Percentiles rank a stretch among this genome's conserved stretches.
These are phyloP conservation scores for Odontophorus gujanensis DNA, from an alignment of 2,113 vertebrate species.

Conservation along the genomic window DNA sequence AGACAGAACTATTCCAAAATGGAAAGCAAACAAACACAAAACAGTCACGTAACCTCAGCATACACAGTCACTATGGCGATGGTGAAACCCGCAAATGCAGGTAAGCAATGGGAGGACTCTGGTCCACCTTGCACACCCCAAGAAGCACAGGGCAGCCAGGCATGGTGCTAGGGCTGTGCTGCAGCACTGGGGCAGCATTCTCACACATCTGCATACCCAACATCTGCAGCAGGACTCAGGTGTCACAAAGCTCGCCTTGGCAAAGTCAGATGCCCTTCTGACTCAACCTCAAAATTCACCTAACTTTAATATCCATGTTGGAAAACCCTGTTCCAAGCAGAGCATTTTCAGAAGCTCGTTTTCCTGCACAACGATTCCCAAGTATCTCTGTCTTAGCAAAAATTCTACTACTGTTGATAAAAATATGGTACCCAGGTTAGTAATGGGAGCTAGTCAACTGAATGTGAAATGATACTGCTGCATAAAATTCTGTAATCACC, in stretches of 20 bases:
- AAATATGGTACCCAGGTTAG: not conserved
- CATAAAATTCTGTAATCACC: not conserved
- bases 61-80: not conserved
- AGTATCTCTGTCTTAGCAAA: not conserved
- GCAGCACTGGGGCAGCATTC: not conserved
- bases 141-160: not conserved
- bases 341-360: not conserved
- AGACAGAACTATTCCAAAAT: not conserved
- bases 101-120: not conserved
- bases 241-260: not conserved
- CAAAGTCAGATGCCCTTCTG: not conserved
- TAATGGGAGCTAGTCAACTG: not conserved
- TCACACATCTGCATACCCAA: not conserved
- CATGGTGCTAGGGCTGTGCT: not conserved
- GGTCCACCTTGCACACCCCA: not conserved
- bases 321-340: not conserved
- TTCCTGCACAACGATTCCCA: not conserved
- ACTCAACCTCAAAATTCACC: not conserved
- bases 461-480: not conserved
- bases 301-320: not conserved
- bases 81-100: not conserved
- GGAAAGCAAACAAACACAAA: not conserved
- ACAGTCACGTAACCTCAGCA: not conserved
- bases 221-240: not conserved
- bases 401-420: not conserved